Evolutionary conservation across 2,888 invertebrate species (phyloP), one percentile per base, ranked within the genome.

Genomic region (Andrena haemorrhoa): DNA sequence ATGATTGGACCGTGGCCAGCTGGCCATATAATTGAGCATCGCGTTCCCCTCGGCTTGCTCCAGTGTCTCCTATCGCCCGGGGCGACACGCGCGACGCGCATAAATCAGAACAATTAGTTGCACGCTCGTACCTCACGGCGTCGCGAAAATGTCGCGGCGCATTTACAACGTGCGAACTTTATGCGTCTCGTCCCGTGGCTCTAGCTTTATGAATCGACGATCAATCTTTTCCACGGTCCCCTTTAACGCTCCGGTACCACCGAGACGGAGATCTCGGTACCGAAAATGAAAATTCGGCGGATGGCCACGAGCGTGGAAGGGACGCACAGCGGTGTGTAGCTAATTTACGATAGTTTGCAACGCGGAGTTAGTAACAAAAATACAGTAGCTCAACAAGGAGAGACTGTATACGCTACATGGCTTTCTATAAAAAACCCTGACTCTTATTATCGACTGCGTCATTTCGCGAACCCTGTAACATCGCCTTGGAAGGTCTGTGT

Each of bases 101-200:
- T 90, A 91, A 91, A 91, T 91, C 90, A 87, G 88, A 81, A 89
- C 90, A 91, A 91, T 91, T 91, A 91, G 90, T 88, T 90, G 83
- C 83, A 60, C 71, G 74, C 70, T 69, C 82, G 82, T 88, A 73
- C 76, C 64, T 82, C 78, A 82, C 79, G 72, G 73, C 64, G 75
- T 79, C 78, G 74, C 78, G 78, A 82, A 66, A 86, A 73, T 80
- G 86, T 87, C 83, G 75, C 84, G 85, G 75, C 58, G 78, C 82
- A 85, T 87, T 87, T 84, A 74, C 70, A 75, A 63, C 82, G 74
- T 79, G 79, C 47, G 81, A 79, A 79, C 74, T 80, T 66, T 79
- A 66, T 63, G 68, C 51, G 66, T 29, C 53, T 60, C 66, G 41
- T 49, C 26, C 12, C 31, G 7, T 16, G 20, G 20, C 49, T 63